Evolutionary conservation across 2,888 invertebrate species (phyloP).

Genomic region (Hybos culiciformis): DNA sequence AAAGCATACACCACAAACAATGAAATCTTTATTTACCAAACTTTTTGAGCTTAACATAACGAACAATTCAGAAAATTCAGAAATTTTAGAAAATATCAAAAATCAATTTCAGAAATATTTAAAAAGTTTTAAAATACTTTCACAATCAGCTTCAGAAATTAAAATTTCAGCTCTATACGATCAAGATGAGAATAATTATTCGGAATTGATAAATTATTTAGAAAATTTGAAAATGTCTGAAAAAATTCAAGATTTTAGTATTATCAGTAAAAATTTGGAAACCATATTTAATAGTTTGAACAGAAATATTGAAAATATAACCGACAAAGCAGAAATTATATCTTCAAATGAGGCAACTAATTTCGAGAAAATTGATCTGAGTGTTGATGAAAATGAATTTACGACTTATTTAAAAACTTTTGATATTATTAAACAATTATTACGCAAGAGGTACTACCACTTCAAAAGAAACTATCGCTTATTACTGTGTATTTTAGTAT

Average conservation of each 20-base stretch:
- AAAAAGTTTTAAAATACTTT: constrained; percentile 18
- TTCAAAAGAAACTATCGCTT: constrained; percentile 44
- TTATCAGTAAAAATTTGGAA: constrained; percentile 51
- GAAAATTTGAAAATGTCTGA: constrained; percentile 35
- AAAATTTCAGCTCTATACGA: constrained; percentile 24
- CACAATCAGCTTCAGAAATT: constrained; percentile 15
- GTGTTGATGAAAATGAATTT: not conserved
- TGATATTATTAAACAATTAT: constrained; percentile 35
- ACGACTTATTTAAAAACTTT: constrained; percentile 10
- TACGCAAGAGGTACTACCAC: constrained; percentile 45
- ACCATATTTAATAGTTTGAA: constrained; percentile 41
- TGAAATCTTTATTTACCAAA: constrained; percentile 28
- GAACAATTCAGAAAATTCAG: not conserved
- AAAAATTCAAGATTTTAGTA: constrained; percentile 37
- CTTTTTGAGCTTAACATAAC: constrained; percentile 20
- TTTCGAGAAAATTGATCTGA: not conserved
- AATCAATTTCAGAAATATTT: constrained; percentile 20
- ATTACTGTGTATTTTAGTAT: constrained; percentile 42
- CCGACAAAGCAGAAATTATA: constrained; percentile 8
- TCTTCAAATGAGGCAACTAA: constrained; percentile 27
- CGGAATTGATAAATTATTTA: constrained; percentile 28
- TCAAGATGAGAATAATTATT: constrained; percentile 17
- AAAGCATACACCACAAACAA: constrained; percentile 27
- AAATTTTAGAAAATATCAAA: constrained; percentile 15
- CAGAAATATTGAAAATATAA: constrained; percentile 1